These are phyloP conservation scores for Clarias magur DNA, from an alignment of 2,113 vertebrate genomes.

Conservation along the genomic window DNA sequence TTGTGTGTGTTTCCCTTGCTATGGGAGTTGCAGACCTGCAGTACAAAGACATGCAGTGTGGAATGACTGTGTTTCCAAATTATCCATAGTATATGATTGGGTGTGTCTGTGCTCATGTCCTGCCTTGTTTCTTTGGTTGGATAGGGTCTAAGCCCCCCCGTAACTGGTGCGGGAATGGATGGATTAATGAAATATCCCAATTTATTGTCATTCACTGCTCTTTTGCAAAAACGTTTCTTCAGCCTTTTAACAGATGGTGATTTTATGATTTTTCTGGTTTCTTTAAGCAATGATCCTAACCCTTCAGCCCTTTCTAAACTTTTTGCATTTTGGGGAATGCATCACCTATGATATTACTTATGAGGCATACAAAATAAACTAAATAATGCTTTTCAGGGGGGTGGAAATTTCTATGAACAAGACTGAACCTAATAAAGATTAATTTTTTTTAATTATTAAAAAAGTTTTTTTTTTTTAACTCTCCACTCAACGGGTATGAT, in stretches of 20 bases:
- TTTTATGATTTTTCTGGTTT: not conserved
- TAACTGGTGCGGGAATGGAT: no score
- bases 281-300: not conserved
- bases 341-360: not conserved
- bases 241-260: not conserved
- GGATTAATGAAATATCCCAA: no score
- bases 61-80: no score
- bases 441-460: not conserved
- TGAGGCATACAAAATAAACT: not conserved
- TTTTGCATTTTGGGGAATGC: not conserved
- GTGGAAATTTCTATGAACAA: not conserved
- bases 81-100: no score
- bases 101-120: no score
- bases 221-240: not conserved
- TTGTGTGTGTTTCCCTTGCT: no score
- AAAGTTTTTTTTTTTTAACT: no score
- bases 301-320: not conserved
- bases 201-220: not conserved
- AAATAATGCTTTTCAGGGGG: not conserved
- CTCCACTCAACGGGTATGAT: not conserved
- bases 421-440: not conserved
- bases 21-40: no score
- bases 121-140: no score
- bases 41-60: no score
- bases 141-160: no score